A percentile compares a stretch with the other conserved stretches of the same genome.
These are phyloP conservation scores for Cyclura pinguis DNA, from an alignment of 2,797 vertebrate genomes.

Conservation along the genomic window DNA sequence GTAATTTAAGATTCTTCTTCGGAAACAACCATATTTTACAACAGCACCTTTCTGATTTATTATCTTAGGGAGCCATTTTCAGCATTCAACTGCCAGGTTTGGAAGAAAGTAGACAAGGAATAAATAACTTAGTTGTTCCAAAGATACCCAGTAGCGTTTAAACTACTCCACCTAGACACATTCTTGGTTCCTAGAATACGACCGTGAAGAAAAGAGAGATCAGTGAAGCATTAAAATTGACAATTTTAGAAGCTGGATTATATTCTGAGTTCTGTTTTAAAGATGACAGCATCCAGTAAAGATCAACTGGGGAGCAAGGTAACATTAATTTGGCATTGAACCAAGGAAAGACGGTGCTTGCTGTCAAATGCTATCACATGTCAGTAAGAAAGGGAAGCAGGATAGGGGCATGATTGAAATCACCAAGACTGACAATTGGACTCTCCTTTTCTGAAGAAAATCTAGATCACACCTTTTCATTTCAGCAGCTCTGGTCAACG, in stretches of 20 bases:
- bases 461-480: neutral
- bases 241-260: neutral
- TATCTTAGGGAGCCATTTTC: slow-evolving; percentile 11
- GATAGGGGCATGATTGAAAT: neutral
- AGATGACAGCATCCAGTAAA: neutral
- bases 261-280: neutral
- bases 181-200: neutral
- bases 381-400: neutral
- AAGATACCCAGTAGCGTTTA: slow-evolving; percentile 14
- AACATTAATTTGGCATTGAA: neutral
- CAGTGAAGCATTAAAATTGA: slow-evolving; percentile 18
- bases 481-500: neutral
- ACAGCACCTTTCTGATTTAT: slow-evolving; percentile 23
- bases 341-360: neutral
- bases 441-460: neutral
- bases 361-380: neutral
- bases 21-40: slow-evolving; percentile 36
- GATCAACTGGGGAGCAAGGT: neutral
- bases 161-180: neutral
- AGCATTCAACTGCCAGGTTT: neutral
- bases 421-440: neutral
- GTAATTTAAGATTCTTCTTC: slow-evolving; percentile 31
- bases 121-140: neutral
- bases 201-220: neutral
- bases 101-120: neutral